Base-by-base conservation (phyloP, 1,140 invertebrate genomes). In the Zaprionus africanus region DNA sequence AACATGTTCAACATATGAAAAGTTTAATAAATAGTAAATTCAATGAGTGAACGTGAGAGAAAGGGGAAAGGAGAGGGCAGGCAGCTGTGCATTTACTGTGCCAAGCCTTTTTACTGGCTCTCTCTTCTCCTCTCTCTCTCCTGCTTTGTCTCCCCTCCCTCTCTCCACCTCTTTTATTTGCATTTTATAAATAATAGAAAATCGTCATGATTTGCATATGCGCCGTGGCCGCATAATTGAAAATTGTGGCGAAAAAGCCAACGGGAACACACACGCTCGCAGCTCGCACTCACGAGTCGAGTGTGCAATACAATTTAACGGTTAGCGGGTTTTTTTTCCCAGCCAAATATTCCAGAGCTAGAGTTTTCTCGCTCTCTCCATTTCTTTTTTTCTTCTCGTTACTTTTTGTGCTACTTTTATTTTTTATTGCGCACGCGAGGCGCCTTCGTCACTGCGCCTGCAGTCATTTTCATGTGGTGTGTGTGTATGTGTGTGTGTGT, bases 401-500 rank as follows among this genome's bases (percentile, higher is more conserved):
- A n/a, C 22, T 36, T 31, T 68, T 51, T 66, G n/a, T 60, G 58
- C 69, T 71, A 67, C 77, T 76, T 74, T 87, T 72, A 72, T 65
- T 74, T 86, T 90, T 88, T 88, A 88, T 90, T 85, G 76, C 66
- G 75, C 81, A 34, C 31, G 66, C 41, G 61, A 71, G 78, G 81
- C 81, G 77, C 82, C 79, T 81, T 68, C 81, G 74, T 87, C 84
- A 90, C 75, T 81, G 81, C 76, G 88, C 79, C 81, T 88, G 86
- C 85, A 88, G 85, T 88, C 85, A 85, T 88, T 85, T 88, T 64
- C 58, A 15, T 61, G 46, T 60, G 28, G 28, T 62, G 43, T 12
- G 19, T 5, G 4, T 7, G 26, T 58, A 36, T 38, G 34, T 63
- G 9, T 70, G 43, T 19, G 43, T 65, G 58, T 64, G 76, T 70